These are phyloP conservation scores for Gallinago solitaria DNA, from an alignment of 2,797 vertebrate genomes.

Conservation along the genomic window DNA sequence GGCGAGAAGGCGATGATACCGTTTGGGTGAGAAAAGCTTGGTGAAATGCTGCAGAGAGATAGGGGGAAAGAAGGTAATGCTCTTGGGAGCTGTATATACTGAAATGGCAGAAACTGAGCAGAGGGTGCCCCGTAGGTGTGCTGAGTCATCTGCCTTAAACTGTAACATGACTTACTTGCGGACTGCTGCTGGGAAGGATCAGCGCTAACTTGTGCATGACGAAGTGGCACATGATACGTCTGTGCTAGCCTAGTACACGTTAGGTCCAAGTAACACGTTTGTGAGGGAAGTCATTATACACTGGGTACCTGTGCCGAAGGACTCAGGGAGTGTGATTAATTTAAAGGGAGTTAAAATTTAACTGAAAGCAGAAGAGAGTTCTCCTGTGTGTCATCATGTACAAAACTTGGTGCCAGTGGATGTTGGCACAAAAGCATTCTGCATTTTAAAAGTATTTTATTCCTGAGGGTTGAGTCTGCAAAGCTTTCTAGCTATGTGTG, in stretches of 20 bases:
- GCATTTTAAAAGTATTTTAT: background rate
- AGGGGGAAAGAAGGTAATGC: background rate
- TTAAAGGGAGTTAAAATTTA: background rate
- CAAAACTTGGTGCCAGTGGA: background rate
- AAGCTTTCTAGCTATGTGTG: background rate
- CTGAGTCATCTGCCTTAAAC: slow-evolving; percentile 32
- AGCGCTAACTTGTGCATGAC: background rate
- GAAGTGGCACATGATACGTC: background rate
- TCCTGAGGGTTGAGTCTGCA: background rate
- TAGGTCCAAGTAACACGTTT: background rate
- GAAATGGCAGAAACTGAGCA: background rate
- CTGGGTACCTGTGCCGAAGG: fast-evolving
- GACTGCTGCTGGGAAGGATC: background rate
- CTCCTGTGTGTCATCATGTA: background rate
- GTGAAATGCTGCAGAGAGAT: background rate
- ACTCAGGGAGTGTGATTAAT: fast-evolving
- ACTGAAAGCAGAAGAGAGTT: background rate
- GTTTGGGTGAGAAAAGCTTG: background rate
- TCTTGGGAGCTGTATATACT: background rate
- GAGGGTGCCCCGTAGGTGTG: background rate
- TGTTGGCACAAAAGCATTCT: background rate
- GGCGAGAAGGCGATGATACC: background rate
- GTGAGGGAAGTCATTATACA: background rate
- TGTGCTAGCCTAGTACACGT: fast-evolving
- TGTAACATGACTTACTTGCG: background rate